Evolutionary conservation across 1,140 invertebrate species (phyloP).

Genomic region (Diploscapter pachys): DNA sequence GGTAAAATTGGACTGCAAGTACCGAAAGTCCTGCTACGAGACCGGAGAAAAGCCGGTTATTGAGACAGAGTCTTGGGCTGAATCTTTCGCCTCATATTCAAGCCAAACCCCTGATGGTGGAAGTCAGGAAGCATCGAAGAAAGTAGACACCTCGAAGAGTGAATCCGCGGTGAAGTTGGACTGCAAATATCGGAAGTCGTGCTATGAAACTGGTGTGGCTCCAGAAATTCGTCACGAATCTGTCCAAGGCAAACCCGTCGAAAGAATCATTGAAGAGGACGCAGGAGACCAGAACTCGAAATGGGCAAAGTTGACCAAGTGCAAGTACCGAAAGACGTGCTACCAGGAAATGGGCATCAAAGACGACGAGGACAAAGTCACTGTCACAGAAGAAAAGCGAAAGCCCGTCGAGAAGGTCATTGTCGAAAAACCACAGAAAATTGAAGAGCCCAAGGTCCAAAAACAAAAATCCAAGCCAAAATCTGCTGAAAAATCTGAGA

Average conservation of each 20-base stretch:
- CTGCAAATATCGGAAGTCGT: constrained; percentile 44
- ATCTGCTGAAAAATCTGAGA: constrained; percentile 4
- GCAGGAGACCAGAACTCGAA: constrained; percentile 14
- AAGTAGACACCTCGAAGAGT: constrained; percentile 11
- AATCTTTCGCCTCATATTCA: background rate
- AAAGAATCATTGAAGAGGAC: constrained; percentile 14
- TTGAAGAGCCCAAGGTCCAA: constrained; percentile 19
- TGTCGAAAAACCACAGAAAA: constrained; percentile 10
- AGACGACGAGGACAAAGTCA: constrained; percentile 17
- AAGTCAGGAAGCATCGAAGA: constrained; percentile 6
- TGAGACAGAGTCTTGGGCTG: constrained; percentile 12
- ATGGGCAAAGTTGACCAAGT: too few species aligned
- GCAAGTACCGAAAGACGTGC: too few species aligned
- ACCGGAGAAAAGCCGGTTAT: constrained; percentile 30
- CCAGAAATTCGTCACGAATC: background rate
- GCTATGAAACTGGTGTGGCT: constrained; percentile 36
- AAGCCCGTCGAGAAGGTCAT: background rate
- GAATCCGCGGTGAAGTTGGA: constrained; percentile 19
- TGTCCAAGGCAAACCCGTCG: too few species aligned
- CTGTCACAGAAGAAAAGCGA: constrained; percentile 19
- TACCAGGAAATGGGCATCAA: background rate
- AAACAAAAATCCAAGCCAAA: constrained; percentile 6
- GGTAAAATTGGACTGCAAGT: constrained; percentile 39
- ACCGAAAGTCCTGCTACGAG: constrained; percentile 43
- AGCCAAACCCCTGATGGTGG: background rate